phyloP scores from a whole-genome alignment of 2,113 vertebrate genomes.

The Proteles cristata region DNA sequence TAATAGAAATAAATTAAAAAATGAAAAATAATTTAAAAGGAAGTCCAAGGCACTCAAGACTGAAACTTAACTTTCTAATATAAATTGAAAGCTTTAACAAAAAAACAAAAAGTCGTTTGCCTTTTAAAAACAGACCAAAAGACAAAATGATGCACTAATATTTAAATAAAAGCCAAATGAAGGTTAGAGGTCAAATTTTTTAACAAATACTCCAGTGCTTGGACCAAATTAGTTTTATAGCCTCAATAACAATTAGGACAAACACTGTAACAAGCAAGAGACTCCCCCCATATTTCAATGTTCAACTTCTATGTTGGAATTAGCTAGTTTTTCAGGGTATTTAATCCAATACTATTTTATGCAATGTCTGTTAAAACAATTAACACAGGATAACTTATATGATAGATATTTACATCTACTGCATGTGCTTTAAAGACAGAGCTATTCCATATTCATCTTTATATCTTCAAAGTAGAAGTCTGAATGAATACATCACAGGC shows the following conservation, averaged over 20 bases:
- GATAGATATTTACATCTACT: neutral
- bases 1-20: constrained; percentile 34
- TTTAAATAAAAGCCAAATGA: constrained; percentile 51
- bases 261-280: neutral
- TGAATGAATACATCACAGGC: neutral
- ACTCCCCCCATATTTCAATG: neutral
- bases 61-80: constrained; percentile 13
- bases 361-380: neutral
- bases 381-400: neutral
- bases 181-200: neutral
- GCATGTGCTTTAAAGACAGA: neutral
- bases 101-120: neutral
- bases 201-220: neutral
- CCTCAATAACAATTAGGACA: constrained; percentile 23
- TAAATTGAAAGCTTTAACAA: constrained; percentile 21
- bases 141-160: constrained; percentile 2
- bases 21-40: neutral
- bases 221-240: constrained; percentile 24
- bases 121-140: constrained; percentile 48
- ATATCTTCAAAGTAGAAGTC: constrained; percentile 10
- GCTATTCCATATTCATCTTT: constrained; percentile 4
- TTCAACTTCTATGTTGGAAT: neutral
- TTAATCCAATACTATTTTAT: constrained; percentile 20
- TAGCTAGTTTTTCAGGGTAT: neutral
- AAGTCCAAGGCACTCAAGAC: constrained; percentile 10